Conservation (phyloP, 2,113 vertebrate genomes). For the Aegithalos caudatus region DNA sequence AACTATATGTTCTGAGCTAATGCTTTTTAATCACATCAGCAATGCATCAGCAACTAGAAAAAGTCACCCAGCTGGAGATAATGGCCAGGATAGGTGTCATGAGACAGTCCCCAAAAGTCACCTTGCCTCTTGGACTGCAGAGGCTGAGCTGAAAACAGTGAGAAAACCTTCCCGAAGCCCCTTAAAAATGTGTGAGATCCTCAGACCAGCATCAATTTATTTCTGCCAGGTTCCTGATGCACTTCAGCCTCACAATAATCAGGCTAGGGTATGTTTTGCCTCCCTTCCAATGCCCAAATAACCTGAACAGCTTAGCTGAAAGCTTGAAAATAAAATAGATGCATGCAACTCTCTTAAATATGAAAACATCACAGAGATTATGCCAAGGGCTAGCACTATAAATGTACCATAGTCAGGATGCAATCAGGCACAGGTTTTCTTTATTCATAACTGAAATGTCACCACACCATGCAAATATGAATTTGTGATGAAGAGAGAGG, state of each 20-base stretch:
- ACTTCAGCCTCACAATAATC: neutral
- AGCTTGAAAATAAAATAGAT: neutral
- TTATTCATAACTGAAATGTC: neutral
- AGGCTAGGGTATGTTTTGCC: neutral
- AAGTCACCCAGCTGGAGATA: neutral
- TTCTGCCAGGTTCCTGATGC: neutral
- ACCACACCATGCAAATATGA: neutral
- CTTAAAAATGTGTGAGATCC: neutral
- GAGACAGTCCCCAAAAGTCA: slow-evolving; percentile 3
- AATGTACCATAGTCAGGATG: neutral
- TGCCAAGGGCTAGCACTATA: neutral
- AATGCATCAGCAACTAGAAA: neutral
- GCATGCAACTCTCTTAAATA: neutral
- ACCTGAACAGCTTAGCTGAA: neutral
- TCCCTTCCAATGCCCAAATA: neutral
- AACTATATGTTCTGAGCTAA: neutral
- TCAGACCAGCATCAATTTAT: neutral
- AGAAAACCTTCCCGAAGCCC: neutral
- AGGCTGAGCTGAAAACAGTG: neutral
- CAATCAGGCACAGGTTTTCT: neutral
- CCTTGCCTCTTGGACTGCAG: neutral
- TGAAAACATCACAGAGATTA: neutral
- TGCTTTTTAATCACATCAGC: slow-evolving; percentile 36
- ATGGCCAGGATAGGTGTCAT: neutral
- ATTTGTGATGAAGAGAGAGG: neutral